phyloP scores from a whole-genome alignment of 2,113 vertebrate species.

The Hydrochoerus hydrochaeris region DNA sequence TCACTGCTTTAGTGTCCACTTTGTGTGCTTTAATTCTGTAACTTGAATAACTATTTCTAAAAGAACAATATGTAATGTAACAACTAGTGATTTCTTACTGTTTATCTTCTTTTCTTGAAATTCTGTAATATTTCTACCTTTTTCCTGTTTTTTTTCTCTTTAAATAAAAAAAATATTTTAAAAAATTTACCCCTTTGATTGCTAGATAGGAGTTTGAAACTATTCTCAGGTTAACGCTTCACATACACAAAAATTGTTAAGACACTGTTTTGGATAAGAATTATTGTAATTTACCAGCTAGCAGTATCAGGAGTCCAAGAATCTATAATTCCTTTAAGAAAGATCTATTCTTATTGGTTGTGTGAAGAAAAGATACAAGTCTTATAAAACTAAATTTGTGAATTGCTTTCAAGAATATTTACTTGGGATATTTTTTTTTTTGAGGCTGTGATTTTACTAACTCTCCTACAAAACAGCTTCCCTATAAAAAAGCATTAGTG shows the following conservation, averaged over 20 bases:
- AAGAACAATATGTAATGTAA: no score
- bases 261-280: not conserved
- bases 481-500: slow-evolving; percentile 19
- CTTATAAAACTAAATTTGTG: not conserved
- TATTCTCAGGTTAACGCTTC: not conserved
- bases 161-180: no score
- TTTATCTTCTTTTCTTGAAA: no score
- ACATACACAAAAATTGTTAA: not conserved
- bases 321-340: slow-evolving; percentile 38
- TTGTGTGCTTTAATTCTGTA: no score
- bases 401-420: slow-evolving; percentile 33
- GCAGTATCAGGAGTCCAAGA: not conserved
- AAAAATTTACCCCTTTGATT: not conserved
- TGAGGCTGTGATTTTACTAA: not conserved
- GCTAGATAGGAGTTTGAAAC: not conserved
- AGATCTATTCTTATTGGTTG: not conserved
- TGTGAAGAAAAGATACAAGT: slow-evolving; percentile 45
- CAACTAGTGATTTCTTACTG: no score
- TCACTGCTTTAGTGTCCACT: no score
- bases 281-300: slow-evolving; percentile 32
- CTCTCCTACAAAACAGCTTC: not conserved
- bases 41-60: no score
- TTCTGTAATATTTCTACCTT: no score
- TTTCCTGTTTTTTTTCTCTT: no score
- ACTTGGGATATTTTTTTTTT: slow-evolving; percentile 7